A percentile compares a stretch with the other conserved stretches of the same genome.
phyloP scores from a whole-genome alignment of 1,140 invertebrate genomes.

The Camponotus floridanus region DNA sequence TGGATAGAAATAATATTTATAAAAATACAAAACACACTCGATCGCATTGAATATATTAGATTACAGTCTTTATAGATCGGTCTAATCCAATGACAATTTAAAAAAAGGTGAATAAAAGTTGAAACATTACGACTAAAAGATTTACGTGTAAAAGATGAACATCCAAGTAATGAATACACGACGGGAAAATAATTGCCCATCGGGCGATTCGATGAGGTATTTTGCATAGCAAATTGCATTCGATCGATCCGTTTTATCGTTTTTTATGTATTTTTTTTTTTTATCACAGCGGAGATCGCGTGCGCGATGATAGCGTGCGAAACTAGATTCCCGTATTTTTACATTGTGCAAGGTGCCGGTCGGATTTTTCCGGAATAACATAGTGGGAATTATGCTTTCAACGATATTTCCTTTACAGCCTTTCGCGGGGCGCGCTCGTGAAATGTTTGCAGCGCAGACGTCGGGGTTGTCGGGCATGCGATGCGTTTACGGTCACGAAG shows the following conservation, averaged over 20 bases:
- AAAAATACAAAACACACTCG: not conserved
- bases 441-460: constrained; percentile 41
- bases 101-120: not conserved
- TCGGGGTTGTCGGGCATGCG: constrained; percentile 32
- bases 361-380: constrained; percentile 57
- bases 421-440: not conserved
- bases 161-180: not conserved
- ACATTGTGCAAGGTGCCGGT: constrained; percentile 49
- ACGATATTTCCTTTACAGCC: constrained; percentile 54
- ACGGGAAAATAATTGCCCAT: constrained; percentile 45
- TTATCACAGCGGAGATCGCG: constrained; percentile 36
- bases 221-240: constrained; percentile 51
- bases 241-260: constrained; percentile 42
- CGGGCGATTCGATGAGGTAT: constrained; percentile 39
- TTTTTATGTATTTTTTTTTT: constrained; percentile 35
- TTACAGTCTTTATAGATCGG: not conserved
- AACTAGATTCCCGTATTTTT: constrained; percentile 53
- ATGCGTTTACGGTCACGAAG: constrained; percentile 53
- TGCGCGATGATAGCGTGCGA: constrained; percentile 53
- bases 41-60: not conserved
- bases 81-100: not conserved
- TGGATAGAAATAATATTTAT: not conserved
- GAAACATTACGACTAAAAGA: not conserved
- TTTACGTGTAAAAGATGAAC: not conserved
- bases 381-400: constrained; percentile 55